A percentile compares a stretch with the other conserved stretches of the same genome.
phyloP scores from a whole-genome alignment of 2,888 invertebrate genomes.

The Caradrina clavipalpis region DNA sequence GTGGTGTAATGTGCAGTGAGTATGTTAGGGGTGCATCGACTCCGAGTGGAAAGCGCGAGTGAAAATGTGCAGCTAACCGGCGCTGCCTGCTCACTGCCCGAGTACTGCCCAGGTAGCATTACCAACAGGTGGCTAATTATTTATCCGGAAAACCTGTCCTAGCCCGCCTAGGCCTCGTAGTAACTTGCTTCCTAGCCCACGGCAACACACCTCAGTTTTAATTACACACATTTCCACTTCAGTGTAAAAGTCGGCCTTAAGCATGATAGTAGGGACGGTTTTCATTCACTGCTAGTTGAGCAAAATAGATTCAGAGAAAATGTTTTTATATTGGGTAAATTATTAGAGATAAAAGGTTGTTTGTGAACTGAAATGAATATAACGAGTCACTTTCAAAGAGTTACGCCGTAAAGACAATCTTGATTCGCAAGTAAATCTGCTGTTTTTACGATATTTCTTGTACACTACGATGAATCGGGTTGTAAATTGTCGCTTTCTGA shows the following conservation, averaged over 20 bases:
- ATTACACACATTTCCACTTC: conserved; percentile 61
- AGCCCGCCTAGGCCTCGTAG: conserved; percentile 26
- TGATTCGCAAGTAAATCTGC: conserved; percentile 10
- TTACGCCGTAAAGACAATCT: conserved; percentile 1
- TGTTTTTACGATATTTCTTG: conserved; percentile 19
- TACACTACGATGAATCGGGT: conserved; percentile 18
- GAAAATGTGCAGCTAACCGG: conserved; percentile 67
- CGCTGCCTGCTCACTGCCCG: conserved; percentile 41
- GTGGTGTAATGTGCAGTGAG: conserved; percentile 38
- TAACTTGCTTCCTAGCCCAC: conserved; percentile 42
- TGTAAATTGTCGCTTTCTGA: conserved; percentile 38
- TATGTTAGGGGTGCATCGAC: conserved; percentile 61
- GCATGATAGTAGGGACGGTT: conserved; percentile 13
- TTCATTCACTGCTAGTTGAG: conserved; percentile 42
- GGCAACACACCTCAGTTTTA: conserved; percentile 29
- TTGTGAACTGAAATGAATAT: conserved; percentile 2
- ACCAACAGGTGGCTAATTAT: conserved; percentile 69
- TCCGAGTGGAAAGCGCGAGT: conserved; percentile 66
- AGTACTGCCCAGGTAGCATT: conserved; percentile 50
- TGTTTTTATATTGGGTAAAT: conserved; percentile 2
- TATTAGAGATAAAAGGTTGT: neutral
- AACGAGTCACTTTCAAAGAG: conserved; percentile 4
- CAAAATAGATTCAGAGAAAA: conserved; percentile 17
- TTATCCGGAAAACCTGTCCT: conserved; percentile 70
- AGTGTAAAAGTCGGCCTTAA: conserved; percentile 49